Percentiles rank a stretch among this genome's conserved stretches.
phyloP scores from a whole-genome alignment of 30 jellyfish, hydroid and myxozoan species.

The Aurelia aurita complex sp. Pacific region DNA sequence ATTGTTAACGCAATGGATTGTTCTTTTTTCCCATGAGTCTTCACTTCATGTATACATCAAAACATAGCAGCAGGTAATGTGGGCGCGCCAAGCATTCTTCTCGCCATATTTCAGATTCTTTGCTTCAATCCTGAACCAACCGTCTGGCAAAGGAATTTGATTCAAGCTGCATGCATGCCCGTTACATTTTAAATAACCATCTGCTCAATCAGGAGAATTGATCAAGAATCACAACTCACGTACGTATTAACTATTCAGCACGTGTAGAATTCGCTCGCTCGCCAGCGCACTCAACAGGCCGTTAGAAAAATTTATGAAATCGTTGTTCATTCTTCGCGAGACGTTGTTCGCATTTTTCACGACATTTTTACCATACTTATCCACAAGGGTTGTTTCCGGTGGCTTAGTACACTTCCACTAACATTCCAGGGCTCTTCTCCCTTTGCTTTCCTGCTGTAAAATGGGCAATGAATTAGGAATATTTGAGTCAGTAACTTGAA shows the following conservation, averaged over 20 bases:
- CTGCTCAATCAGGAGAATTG: slow-evolving; percentile 52
- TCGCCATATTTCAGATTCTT: slow-evolving; percentile 77
- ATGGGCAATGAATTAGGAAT: no score
- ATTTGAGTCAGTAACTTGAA: no score
- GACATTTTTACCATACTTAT: slow-evolving; percentile 83
- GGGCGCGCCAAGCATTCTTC: slow-evolving; percentile 99
- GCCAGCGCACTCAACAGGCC: slow-evolving; percentile 9
- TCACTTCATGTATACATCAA: slow-evolving; percentile 54
- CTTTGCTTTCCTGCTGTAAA: no score
- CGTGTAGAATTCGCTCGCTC: slow-evolving; percentile 44
- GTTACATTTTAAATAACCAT: slow-evolving; percentile 46
- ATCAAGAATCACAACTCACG: slow-evolving; percentile 20
- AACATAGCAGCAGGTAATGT: slow-evolving; percentile 77
- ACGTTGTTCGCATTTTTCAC: slow-evolving; percentile 81
- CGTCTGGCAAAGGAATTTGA: slow-evolving; percentile 79
- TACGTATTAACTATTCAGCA: slow-evolving; percentile 26
- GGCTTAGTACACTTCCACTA: neutral
- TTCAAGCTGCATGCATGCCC: slow-evolving; percentile 37
- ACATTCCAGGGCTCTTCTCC: no score
- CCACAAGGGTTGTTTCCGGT: slow-evolving; percentile 65
- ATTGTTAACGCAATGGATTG: slow-evolving; percentile 11
- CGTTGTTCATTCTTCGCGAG: slow-evolving; percentile 33
- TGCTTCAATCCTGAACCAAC: slow-evolving; percentile 63
- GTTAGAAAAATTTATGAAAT: slow-evolving; percentile 32
- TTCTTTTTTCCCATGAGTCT: slow-evolving; percentile 69